Evolutionary conservation across 2,888 invertebrate species (phyloP).

Genomic region (Tenodera sinensis): DNA sequence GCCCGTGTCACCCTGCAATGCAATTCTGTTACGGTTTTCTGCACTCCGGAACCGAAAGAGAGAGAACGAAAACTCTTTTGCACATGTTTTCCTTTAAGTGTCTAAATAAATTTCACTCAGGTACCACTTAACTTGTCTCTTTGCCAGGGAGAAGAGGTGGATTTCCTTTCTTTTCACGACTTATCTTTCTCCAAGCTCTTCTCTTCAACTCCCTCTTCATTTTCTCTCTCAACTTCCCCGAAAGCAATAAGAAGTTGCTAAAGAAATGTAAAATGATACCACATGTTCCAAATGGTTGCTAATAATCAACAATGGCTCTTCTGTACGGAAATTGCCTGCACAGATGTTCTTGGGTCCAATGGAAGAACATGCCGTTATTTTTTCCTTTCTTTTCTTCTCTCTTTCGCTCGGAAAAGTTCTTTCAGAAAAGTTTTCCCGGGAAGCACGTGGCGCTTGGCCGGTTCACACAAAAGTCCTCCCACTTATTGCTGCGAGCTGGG

Average conservation of each 20-base stretch:
- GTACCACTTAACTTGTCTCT: not conserved
- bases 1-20: not conserved
- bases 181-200: not conserved
- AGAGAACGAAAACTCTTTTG: not conserved
- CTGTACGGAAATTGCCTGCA: not conserved
- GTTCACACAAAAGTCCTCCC: not conserved
- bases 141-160: not conserved
- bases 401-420: not conserved
- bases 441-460: not conserved
- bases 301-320: slow-evolving; percentile 13
- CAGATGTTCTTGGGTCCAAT: not conserved
- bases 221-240: not conserved
- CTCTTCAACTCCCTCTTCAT: not conserved
- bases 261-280: slow-evolving; percentile 11
- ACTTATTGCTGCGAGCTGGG: not conserved
- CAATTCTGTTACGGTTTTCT: not conserved
- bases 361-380: not conserved
- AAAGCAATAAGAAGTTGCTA: not conserved
- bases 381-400: not conserved
- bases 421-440: not conserved
- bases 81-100: not conserved
- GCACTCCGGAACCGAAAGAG: not conserved
- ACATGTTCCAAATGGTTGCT: slow-evolving; percentile 20
- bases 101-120: not conserved
- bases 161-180: not conserved